Evolutionary conservation across 2,113 vertebrate species (phyloP).

Genomic region (Spizaetus ornatus): DNA sequence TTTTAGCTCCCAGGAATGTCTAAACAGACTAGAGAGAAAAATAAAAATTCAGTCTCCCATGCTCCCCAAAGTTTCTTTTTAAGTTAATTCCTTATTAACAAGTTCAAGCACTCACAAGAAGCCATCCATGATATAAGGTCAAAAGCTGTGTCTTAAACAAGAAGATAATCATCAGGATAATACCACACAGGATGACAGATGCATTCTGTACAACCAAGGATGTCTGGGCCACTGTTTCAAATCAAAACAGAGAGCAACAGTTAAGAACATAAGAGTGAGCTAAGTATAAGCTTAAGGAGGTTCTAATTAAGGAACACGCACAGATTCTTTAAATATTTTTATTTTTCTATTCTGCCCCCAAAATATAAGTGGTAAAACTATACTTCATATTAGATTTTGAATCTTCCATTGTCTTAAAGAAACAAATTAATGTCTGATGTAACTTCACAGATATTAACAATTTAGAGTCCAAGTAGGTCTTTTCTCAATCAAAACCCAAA

Average conservation of each 20-base stretch:
- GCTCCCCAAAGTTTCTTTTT: background rate
- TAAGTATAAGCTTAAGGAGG: background rate
- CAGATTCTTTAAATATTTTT: background rate
- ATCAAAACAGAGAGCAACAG: conserved; percentile 12
- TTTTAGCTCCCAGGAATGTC: background rate
- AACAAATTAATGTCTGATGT: background rate
- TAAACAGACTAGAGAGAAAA: background rate
- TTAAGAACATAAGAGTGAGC: background rate
- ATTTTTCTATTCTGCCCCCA: background rate
- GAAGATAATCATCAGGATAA: conserved; percentile 95
- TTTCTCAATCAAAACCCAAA: background rate
- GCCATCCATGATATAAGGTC: conserved; percentile 90
- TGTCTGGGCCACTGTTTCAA: conserved; percentile 88
- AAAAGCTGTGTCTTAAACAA: conserved; percentile 85
- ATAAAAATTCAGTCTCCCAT: background rate
- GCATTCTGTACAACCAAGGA: conserved; percentile 93
- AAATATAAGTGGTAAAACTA: background rate
- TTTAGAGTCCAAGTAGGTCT: background rate
- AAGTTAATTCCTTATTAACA: background rate
- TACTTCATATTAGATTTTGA: background rate
- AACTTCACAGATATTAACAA: background rate
- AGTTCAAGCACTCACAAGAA: conserved; percentile 84
- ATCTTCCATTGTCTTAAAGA: background rate
- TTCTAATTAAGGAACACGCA: background rate
- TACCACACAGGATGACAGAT: conserved; percentile 89